Evolutionary conservation across 1,140 invertebrate species (phyloP), one percentile per base, ranked within the genome.

Genomic region (Anthonomus grandis): DNA sequence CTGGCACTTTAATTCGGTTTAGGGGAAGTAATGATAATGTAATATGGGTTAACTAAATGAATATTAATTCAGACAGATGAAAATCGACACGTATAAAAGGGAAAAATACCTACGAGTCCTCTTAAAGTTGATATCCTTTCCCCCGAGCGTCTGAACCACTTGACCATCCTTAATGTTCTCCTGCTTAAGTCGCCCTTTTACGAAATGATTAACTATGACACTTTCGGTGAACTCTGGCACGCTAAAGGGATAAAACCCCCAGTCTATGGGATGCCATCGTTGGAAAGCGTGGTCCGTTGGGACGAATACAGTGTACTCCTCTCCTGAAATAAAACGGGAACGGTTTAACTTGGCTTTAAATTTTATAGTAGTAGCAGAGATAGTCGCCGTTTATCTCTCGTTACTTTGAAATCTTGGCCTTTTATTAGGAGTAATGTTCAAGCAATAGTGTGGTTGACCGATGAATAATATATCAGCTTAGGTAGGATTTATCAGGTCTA

Each of bases 231-330:
- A 85, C 64, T 83, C 81, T 9, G 79, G 79, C 24, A 84, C 82
- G 59, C 79, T 79, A 67, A 85, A 85, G 3, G 83, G 83, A 69
- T 84, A 84, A 71, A 85, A 85, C 25, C 83, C 83, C 82, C 82
- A 85, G 69, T 85, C 82, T 56, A 84, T 84, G 31, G 83, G 82
- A 70, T 83, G 81, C 80, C 81, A 85, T 51, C 80, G 69, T 64
- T 83, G 82, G 67, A 84, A 84, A 44, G 83, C 83, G 62, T 79
- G 76, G 69, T 84, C 82, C 12, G 79, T 79, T 4, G 83, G 83
- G 55, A 84, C 78, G 53, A 84, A 76, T 6, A 83, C 79, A 6
- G 82, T 84, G 61, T 83, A 84, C 44, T 80, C 74, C 59, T 78
- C 76, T 63, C 78, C 81, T 80, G 67, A 18, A 71, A 69, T 51